A percentile compares a stretch with the other conserved stretches of the same genome.
phyloP scores from a whole-genome alignment of 2,797 vertebrate genomes.

The Clarias pachynema region DNA sequence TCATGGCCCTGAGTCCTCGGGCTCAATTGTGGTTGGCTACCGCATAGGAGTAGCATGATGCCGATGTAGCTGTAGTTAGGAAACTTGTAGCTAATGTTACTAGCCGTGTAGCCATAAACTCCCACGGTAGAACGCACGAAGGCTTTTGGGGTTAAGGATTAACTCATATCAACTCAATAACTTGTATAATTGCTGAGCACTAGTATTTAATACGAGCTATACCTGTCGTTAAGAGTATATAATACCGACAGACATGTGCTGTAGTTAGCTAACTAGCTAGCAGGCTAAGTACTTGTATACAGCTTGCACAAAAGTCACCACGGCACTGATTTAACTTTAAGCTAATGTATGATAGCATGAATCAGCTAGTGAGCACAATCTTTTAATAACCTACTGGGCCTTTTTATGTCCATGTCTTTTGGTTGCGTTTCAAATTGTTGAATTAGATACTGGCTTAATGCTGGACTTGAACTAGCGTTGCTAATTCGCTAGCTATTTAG shows the following conservation, averaged over 20 bases:
- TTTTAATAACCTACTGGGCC: neutral
- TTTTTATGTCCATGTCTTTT: neutral
- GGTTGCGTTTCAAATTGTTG: neutral
- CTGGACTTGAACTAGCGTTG: neutral
- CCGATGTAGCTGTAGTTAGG: constrained; percentile 54
- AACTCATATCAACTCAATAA: constrained; percentile 41
- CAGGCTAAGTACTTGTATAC: neutral
- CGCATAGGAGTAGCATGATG: constrained; percentile 56
- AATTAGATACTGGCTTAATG: neutral
- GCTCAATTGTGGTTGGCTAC: constrained; percentile 55
- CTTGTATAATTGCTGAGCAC: neutral
- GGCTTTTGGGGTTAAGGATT: constrained; percentile 43
- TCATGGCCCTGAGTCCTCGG: constrained; percentile 71
- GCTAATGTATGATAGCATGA: constrained; percentile 1
- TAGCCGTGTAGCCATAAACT: neutral
- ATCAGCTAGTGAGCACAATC: neutral
- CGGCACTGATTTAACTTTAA: constrained; percentile 12
- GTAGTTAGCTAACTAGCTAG: constrained; percentile 1
- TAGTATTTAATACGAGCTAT: neutral
- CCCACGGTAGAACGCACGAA: constrained; percentile 43
- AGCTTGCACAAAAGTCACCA: constrained; percentile 5
- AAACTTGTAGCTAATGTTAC: constrained; percentile 14
- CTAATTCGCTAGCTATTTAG: neutral
- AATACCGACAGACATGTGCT: neutral
- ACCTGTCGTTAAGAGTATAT: neutral